A percentile compares a stretch with the other conserved stretches of the same genome.
These are phyloP conservation scores for Ciconia stormi DNA, from an alignment of 2,113 vertebrate genomes.

Conservation along the genomic window DNA sequence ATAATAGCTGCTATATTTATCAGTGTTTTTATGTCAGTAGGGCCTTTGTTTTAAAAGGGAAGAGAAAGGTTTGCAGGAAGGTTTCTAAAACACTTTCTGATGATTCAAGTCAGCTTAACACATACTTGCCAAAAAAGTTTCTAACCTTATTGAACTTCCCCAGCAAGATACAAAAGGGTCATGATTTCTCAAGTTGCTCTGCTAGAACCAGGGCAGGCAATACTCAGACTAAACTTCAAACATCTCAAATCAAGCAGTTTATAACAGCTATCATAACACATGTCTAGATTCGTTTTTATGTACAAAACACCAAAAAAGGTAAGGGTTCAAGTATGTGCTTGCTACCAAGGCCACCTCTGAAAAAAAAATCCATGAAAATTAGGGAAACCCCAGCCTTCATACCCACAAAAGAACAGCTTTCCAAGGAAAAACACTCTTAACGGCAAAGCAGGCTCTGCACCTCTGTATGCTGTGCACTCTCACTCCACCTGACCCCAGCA, in stretches of 20 bases:
- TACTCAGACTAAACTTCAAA: background rate
- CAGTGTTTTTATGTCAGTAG: constrained; percentile 41
- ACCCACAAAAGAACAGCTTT: background rate
- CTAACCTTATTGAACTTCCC: background rate
- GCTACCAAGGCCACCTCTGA: background rate
- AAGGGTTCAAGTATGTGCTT: background rate
- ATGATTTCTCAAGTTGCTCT: background rate
- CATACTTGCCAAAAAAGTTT: background rate
- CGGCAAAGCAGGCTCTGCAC: background rate
- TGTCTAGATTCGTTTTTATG: rapidly evolving
- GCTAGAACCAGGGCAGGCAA: background rate
- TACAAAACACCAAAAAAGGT: background rate
- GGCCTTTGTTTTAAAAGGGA: constrained; percentile 33
- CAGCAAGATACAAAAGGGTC: background rate
- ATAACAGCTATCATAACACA: background rate
- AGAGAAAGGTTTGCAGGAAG: constrained; percentile 11
- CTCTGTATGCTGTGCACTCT: background rate
- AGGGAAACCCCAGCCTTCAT: background rate
- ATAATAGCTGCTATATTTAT: constrained; percentile 69
- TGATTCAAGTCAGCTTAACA: background rate
- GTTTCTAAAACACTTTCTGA: constrained; percentile 39
- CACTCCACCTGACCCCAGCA: background rate
- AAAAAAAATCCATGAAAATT: background rate
- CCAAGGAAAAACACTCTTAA: background rate
- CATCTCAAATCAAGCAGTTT: background rate